phyloP scores from a whole-genome alignment of 2,797 vertebrate genomes.

The Acanthiza pusilla region DNA sequence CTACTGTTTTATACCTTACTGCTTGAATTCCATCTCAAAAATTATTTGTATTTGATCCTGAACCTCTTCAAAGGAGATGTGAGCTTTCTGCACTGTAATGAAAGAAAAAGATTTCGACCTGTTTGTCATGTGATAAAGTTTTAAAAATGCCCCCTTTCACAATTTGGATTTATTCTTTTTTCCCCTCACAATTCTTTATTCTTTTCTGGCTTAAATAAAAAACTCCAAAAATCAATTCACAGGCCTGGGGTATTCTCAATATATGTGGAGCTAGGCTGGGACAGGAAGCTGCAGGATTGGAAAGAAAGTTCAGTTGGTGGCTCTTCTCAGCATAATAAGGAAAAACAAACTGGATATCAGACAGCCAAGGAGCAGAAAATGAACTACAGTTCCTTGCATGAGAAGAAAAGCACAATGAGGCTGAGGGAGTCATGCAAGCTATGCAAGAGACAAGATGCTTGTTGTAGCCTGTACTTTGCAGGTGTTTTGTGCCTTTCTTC shows the following conservation, averaged over 20 bases:
- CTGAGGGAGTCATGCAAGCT: background rate
- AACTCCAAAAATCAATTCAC: rapidly evolving
- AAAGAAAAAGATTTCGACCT: background rate
- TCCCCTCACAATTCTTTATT: background rate
- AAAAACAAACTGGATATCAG: background rate
- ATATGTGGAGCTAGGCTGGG: background rate
- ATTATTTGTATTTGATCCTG: background rate
- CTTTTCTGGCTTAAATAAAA: background rate
- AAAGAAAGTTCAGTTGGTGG: background rate
- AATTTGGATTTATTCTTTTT: background rate
- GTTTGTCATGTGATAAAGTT: background rate
- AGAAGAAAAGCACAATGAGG: background rate
- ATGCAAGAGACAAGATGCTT: background rate
- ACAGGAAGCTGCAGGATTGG: background rate
- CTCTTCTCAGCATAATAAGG: background rate
- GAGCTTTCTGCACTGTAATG: background rate
- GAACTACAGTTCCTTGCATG: background rate
- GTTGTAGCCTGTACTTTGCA: background rate
- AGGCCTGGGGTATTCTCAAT: background rate
- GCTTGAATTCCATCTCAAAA: background rate
- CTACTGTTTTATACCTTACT: background rate
- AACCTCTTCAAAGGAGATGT: background rate
- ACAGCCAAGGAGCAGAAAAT: background rate
- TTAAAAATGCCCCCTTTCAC: background rate
- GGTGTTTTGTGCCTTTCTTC: background rate